Evolutionary conservation across 2,888 invertebrate species (phyloP).

Genomic region (Sphaeridia pumilis): DNA sequence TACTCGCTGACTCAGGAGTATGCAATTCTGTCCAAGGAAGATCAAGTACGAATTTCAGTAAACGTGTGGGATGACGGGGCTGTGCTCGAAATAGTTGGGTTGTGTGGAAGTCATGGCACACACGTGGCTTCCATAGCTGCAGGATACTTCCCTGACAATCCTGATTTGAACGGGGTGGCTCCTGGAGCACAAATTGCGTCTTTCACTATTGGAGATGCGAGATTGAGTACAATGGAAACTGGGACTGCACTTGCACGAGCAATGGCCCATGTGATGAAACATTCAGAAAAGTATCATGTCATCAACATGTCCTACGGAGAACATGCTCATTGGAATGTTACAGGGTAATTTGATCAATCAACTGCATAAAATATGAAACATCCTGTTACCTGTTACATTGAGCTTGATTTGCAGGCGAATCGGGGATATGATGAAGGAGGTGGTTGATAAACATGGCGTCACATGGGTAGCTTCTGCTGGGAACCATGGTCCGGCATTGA

Average conservation of each 20-base stretch:
- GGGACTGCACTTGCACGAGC: constrained; percentile 85
- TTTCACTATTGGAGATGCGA: constrained; percentile 57
- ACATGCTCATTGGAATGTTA: constrained; percentile 78
- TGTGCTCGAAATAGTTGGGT: constrained; percentile 79
- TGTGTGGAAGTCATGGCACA: constrained; percentile 92
- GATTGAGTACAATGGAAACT: constrained; percentile 76
- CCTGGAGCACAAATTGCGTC: constrained; percentile 93
- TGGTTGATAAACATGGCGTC: constrained; percentile 81
- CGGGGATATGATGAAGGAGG: constrained; percentile 70
- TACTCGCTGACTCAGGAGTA: constrained; percentile 23
- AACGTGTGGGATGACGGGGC: constrained; percentile 88
- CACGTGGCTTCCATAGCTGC: constrained; percentile 89
- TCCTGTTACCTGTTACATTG: constrained; percentile 12
- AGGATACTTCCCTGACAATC: constrained; percentile 72
- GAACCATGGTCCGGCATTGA: constrained; percentile 86
- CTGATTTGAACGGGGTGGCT: constrained; percentile 85
- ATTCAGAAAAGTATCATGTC: constrained; percentile 53
- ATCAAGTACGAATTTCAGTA: constrained; percentile 74
- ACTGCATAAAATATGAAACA: neutral
- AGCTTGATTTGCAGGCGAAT: constrained; percentile 53
- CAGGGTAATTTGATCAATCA: constrained; percentile 54
- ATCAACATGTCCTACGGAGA: constrained; percentile 98
- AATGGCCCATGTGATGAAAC: constrained; percentile 69
- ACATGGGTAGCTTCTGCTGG: constrained; percentile 91
- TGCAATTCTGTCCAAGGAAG: constrained; percentile 41